These are phyloP conservation scores for Drosophila borborema DNA, from an alignment of 2,888 invertebrate species.

Conservation along the genomic window DNA sequence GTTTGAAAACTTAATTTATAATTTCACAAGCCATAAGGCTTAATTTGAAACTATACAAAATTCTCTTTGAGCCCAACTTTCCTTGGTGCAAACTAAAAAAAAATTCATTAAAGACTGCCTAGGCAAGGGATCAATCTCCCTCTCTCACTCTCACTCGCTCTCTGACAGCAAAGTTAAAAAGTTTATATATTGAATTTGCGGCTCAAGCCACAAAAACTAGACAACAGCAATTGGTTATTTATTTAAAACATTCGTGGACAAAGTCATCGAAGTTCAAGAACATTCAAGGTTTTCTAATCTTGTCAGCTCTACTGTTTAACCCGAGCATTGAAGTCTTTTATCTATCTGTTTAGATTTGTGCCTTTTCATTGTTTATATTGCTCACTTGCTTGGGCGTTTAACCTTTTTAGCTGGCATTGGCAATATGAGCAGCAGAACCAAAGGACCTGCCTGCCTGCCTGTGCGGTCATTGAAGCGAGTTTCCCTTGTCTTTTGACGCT, in stretches of 20 bases:
- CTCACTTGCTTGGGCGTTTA: slow-evolving; percentile 72
- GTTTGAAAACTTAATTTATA: neutral
- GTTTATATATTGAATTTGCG: slow-evolving; percentile 6
- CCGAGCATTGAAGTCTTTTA: slow-evolving; percentile 42
- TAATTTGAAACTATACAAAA: neutral
- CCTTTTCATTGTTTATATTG: slow-evolving; percentile 70
- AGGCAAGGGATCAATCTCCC: too few species aligned
- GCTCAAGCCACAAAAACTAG: neutral
- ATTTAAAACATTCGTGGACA: neutral
- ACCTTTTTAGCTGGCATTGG: slow-evolving; percentile 58
- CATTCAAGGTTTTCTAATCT: slow-evolving; percentile 31
- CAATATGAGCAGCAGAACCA: slow-evolving; percentile 26
- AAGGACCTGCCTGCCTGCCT: slow-evolving; percentile 39
- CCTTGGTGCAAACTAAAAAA: neutral
- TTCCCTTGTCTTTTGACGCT: slow-evolving; percentile 71
- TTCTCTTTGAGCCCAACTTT: neutral
- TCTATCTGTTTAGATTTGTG: slow-evolving; percentile 66
- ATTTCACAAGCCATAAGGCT: neutral
- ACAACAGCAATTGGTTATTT: neutral
- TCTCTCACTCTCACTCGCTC: neutral
- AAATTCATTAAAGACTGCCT: neutral
- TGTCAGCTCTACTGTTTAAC: slow-evolving; percentile 21
- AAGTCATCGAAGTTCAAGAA: slow-evolving; percentile 8
- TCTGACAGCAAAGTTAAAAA: neutral
- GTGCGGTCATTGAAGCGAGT: slow-evolving; percentile 40